Base-by-base conservation (phyloP, 2,888 invertebrate species). In the Apantesis nais region DNA sequence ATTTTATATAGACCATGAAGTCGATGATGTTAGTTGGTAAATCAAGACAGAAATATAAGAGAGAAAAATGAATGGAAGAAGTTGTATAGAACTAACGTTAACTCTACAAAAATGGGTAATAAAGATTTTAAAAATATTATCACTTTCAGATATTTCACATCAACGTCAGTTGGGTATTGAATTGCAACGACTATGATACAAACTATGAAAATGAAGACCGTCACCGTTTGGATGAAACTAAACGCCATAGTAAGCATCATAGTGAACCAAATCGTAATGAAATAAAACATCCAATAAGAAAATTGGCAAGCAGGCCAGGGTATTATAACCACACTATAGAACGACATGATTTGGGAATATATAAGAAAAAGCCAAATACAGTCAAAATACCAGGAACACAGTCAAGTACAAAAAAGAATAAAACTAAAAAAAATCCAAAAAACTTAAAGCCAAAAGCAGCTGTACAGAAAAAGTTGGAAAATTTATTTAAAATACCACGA, bases 111-210 rank as follows among this genome's bases (percentile, higher is more conserved):
- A 52, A n/a, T n/a, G 48, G 3, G 9, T 52, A 58, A 0, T 29
- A 1, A 58, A 29, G 29, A 16, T 58, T 44, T 31, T 44, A 22
- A 1, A 63, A 44, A 31, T 31, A 29, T 44, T 63, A 14, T 44
- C 14, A 44, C 31, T 63, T 16, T 44, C 63, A 63, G 63, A 63
- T 63, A 22, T 44, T 63, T 12, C 29, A 63, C 22, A 44, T 63
- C 63, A 44, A 63, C 22, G 31, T 22, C 29, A 63, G 29, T 44
- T 44, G 29, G 29, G 63, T 31, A 22, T 9, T 11, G 5, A 16
- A 29, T 31, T 44, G 31, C 11, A 9, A 29, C 11, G 16, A 19
- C 12, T 22, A 19, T 29, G 29, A 63, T 31, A 5, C 58, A 58
- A 29, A 29, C 25, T 29, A 29, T 29, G 29, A 63, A 44, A 44